Percentiles rank a stretch among this genome's conserved stretches.
Evolutionary conservation across 2,888 invertebrate species (phyloP).

Genomic region (Scaptomyza reducta): DNA sequence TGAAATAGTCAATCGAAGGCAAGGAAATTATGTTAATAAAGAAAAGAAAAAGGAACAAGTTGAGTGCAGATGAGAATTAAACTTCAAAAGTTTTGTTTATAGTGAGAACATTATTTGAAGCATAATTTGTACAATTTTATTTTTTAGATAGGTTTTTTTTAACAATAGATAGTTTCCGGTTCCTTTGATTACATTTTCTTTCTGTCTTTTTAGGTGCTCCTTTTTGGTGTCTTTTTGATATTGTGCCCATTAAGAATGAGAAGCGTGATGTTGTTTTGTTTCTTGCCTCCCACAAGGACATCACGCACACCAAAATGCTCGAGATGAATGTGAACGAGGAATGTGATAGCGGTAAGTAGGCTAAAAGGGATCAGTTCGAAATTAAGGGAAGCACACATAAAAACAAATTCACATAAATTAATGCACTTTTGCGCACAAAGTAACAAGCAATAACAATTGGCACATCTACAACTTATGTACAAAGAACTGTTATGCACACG

Average conservation of each 20-base stretch:
- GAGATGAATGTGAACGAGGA: constrained; percentile 93
- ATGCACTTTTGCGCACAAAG: constrained; percentile 47
- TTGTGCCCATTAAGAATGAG: constrained; percentile 99
- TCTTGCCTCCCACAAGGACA: constrained; percentile 98
- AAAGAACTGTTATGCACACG: constrained; percentile 2
- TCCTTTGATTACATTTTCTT: too few species aligned
- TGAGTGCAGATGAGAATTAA: too few species aligned
- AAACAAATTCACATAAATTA: constrained; percentile 17
- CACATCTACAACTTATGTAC: constrained; percentile 31
- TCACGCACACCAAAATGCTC: constrained; percentile 95
- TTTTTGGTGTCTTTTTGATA: constrained; percentile 98
- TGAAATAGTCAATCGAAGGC: not conserved
- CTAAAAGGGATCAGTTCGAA: constrained; percentile 4
- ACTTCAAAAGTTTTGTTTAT: too few species aligned
- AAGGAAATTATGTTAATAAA: not conserved
- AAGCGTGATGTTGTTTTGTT: constrained; percentile 98
- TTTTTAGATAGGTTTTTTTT: too few species aligned
- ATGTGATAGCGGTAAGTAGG: constrained; percentile 92
- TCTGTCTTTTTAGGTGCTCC: constrained; percentile 88
- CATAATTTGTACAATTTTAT: too few species aligned
- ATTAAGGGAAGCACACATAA: constrained; percentile 10
- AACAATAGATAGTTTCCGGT: too few species aligned
- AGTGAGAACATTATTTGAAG: too few species aligned
- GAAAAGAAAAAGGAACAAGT: too few species aligned
- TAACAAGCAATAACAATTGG: constrained; percentile 36